Evolutionary conservation across 2,888 invertebrate genomes (phyloP), one percentile per base, ranked within the genome.

Genomic region (Yponomeuta plumbellus): DNA sequence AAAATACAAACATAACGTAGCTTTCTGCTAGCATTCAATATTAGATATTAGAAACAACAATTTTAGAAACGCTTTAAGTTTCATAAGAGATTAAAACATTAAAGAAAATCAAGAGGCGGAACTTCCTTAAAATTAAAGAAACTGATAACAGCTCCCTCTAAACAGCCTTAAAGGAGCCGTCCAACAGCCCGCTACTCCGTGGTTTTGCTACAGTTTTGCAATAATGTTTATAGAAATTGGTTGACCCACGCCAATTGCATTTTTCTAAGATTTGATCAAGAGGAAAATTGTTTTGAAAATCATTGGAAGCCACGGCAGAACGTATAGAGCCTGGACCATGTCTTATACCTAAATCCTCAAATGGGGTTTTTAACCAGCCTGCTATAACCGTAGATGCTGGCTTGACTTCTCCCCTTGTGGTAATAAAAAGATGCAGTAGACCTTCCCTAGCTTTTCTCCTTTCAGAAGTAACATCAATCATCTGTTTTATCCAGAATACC

Each of bases 201-300:
- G 34, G 34, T 6, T 34, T 34, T 8, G 1, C 6, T 8, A 34
- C 34, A 8, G 34, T 6, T 34, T 64, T 64, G 21, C 52, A 64
- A 11, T 64, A 64, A 64, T 64, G 52, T 64, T 64, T 64, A 13
- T 44, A 64, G 11, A 64, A 64, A 13, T 64, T 64, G 0, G 44
- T 44, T 13, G 64, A 64, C 4, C 64, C 64, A 11, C 13, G 11
- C 64, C 64, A 64, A 21, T 64, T 64, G 17, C 64, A 44, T 21
- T 21, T 10, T 44, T 21, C 44, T 4, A 44, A 21, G 4, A 62
- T 62, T 17, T 34, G 2, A 34, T 56, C 56, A 17, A 56, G 4
- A 4, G 56, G 17, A 4, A 56, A 13, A 56, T 56, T 56, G 6
- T 56, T 17, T 8, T 17, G 17, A 8, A 6, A 56, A 11, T 56